Evolutionary conservation across 1,140 invertebrate species (phyloP).

Genomic region (Hyposmocoma kahamanoa): DNA sequence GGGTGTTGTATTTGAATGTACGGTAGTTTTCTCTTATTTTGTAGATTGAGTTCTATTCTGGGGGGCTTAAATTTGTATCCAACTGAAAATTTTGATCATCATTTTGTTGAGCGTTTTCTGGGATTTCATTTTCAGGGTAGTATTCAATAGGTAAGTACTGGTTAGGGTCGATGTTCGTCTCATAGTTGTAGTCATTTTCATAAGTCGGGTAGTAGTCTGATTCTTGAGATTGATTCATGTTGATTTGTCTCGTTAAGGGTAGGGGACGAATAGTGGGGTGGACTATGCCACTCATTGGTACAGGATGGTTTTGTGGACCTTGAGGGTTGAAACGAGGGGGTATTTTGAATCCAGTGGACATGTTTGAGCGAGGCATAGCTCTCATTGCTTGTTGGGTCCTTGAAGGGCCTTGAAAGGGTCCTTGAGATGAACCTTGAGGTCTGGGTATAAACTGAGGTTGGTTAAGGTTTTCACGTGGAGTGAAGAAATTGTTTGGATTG

Average conservation of each 20-base stretch:
- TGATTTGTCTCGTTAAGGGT: neutral
- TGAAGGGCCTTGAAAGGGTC: neutral
- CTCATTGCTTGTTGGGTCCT: neutral
- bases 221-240: neutral
- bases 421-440: too few species aligned
- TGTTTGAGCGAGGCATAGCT: neutral
- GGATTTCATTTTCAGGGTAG: too few species aligned
- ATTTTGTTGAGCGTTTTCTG: too few species aligned
- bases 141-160: too few species aligned
- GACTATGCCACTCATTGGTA: slow-evolving; percentile 1
- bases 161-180: neutral
- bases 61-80: neutral
- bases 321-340: neutral
- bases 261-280: neutral
- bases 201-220: too few species aligned
- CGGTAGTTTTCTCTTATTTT: neutral
- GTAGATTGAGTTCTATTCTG: neutral
- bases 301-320: neutral
- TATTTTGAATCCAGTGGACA: neutral
- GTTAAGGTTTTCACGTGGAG: too few species aligned
- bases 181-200: neutral
- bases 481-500: neutral
- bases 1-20: neutral
- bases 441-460: too few species aligned
- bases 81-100: neutral